Evolutionary conservation across 2,113 vertebrate genomes (phyloP).

Genomic region (Columba livia): DNA sequence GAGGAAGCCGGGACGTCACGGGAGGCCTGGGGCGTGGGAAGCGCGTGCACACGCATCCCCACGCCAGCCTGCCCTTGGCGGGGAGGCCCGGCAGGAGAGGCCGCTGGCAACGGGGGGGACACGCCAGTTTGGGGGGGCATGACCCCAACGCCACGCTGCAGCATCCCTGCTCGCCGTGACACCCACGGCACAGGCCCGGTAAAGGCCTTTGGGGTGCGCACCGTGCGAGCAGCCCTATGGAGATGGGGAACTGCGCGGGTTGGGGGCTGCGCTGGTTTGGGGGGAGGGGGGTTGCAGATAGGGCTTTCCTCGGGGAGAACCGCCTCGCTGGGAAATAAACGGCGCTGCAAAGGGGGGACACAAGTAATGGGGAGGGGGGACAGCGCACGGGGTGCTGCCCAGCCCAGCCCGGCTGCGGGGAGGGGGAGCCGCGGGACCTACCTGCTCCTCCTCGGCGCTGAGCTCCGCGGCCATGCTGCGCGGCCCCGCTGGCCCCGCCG

Average conservation of each 20-base stretch:
- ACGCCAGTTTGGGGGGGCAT: fast-evolving
- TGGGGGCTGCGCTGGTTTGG: background rate
- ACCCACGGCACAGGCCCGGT: background rate
- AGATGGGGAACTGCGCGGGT: background rate
- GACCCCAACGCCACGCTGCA: background rate
- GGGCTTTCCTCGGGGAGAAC: background rate
- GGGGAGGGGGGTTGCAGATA: background rate
- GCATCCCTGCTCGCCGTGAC: background rate
- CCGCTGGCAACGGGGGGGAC: background rate
- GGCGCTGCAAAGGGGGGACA: too few relatives aligned
- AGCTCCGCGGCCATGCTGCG: conserved; percentile 74
- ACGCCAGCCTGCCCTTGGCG: background rate
- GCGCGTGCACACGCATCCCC: conserved; percentile 40
- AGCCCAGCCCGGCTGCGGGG: background rate
- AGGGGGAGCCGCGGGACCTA: conserved; percentile 18
- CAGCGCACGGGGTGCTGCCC: too few relatives aligned
- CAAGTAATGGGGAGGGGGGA: too few relatives aligned
- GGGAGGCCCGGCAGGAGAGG: background rate
- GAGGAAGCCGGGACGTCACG: conserved; percentile 60
- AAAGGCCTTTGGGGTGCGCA: background rate
- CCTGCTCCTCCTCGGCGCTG: conserved; percentile 81
- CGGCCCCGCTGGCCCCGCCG: background rate
- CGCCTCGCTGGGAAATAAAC: background rate
- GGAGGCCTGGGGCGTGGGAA: conserved; percentile 59
- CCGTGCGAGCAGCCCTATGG: background rate